A percentile compares a stretch with the other conserved stretches of the same genome.
Conservation (phyloP, 2,797 vertebrate species). For the Lycodopsis pacificus region DNA sequence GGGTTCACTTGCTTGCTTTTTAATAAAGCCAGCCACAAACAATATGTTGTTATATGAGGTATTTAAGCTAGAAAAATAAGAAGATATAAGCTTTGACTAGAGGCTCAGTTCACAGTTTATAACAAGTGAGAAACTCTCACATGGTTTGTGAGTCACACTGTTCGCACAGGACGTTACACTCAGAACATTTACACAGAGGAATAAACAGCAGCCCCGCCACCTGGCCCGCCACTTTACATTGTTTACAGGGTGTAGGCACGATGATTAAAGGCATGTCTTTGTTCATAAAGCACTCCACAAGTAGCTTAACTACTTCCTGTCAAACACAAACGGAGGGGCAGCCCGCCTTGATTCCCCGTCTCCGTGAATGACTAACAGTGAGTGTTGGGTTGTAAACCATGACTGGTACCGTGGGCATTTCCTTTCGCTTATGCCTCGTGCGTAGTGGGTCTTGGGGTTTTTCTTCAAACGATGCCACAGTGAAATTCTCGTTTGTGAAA, state of each 20-base stretch:
- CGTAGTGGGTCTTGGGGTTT: conserved; percentile 36
- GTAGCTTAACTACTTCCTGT: conserved; percentile 66
- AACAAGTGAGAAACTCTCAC: conserved; percentile 27
- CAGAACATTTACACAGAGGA: conserved; percentile 15
- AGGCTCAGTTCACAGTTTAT: conserved; percentile 14
- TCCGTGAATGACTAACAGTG: conserved; percentile 62
- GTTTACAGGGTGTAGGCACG: conserved; percentile 39
- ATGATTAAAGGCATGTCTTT: conserved; percentile 53
- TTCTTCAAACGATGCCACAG: conserved; percentile 39
- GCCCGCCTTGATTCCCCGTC: conserved; percentile 44
- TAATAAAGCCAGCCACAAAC: neutral
- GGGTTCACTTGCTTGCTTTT: neutral
- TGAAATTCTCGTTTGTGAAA: conserved; percentile 44
- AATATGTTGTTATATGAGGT: neutral
- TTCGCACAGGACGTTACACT: neutral
- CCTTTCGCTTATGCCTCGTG: conserved; percentile 39
- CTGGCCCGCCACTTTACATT: conserved; percentile 30
- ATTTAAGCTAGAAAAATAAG: neutral
- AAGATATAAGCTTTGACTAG: conserved; percentile 13
- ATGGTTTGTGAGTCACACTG: conserved; percentile 29
- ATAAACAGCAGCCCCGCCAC: conserved; percentile 41
- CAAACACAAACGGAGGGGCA: conserved; percentile 22
- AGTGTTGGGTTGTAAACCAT: conserved; percentile 53
- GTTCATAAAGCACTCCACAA: conserved; percentile 36
- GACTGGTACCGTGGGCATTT: conserved; percentile 67